Base-by-base conservation (phyloP, 2,888 invertebrate species). In the Heliconius erato region DNA sequence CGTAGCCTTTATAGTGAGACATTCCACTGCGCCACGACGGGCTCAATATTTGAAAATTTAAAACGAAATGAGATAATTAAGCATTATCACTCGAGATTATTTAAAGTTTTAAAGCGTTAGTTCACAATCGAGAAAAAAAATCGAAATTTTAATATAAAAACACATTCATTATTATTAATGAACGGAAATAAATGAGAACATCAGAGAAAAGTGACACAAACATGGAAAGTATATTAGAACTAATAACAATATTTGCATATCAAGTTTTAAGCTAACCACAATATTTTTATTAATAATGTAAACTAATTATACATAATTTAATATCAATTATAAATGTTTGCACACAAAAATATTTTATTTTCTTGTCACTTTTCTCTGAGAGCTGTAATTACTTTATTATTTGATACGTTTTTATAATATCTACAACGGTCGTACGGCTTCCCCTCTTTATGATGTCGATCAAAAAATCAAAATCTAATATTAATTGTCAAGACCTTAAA, bases 381-480 rank as follows among this genome's bases (percentile, higher is more conserved):
- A 14, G 16, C 26, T 72, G 2, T 7, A 44, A 71, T 71, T 16
- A 40, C 4, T 69, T 23, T 5, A 67, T 67, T 28, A 67, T 67
- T 67, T 16, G 26, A 67, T 26, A 67, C 28, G 28, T 67, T 67
- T 67, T 67, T 35, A 35, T 35, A 69, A 23, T 54, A 54, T 59
- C 32, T 28, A 26, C 49, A 74, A 35, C 28, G 16, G 16, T 74
- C 54, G n/a, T 59, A 74, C 32, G 28, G 54, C 28, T 19, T 49
- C 44, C 14, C 19, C 77, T 82, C 76, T 81, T 63, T 82, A 83
- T 49, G 76, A 6, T 49, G 23, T 79, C 35, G 19, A 44, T 72
- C 12, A 49, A 16, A 44, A 44, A 72, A 72, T 28, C 72, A 72
- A 72, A 26, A 72, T 44, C 32, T n/a, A 32, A 63, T 26, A 76